Evolutionary conservation across 2,113 vertebrate species (phyloP).

Genomic region (mouse (Mus musculus)): GRCm39 chr10:50517501-50518000

Average conservation of each 20-base stretch:
- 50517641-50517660: neutral
- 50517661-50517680: neutral
- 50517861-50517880: neutral
- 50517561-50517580: neutral
- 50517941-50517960: neutral
- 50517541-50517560: neutral
- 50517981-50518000: neutral
- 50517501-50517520: slow-evolving; percentile 4
- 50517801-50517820: neutral
- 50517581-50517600: neutral
- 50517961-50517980: slow-evolving; percentile 1
- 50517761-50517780: slow-evolving; percentile 37
- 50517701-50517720: neutral
- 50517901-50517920: neutral
- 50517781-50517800: neutral
- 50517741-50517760: neutral
- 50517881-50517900: neutral
- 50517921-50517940: neutral
- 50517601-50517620: neutral
- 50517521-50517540: neutral
- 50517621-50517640: neutral
- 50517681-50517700: neutral
- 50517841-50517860: neutral
- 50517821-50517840: slow-evolving; percentile 19
- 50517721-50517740: neutral